phyloP scores from a whole-genome alignment of 1,140 invertebrate species.

The Sminthurinus signatus region DNA sequence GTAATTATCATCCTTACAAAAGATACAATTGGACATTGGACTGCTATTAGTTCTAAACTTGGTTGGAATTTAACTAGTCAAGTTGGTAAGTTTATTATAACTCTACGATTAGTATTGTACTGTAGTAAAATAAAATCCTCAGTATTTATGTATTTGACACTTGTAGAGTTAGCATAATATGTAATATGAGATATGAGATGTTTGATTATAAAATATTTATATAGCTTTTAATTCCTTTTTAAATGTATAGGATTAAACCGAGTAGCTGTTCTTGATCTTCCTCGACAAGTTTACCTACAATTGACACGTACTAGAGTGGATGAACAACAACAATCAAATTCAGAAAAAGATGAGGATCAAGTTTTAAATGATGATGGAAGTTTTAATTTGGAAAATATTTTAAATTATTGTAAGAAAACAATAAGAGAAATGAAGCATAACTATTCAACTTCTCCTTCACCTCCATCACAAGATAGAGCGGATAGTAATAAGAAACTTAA shows the following conservation, averaged over 20 bases:
- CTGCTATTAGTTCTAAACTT: conserved; percentile 16
- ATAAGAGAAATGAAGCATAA: background rate
- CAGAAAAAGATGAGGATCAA: background rate
- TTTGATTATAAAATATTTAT: background rate
- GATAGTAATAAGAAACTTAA: background rate
- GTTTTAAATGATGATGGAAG: background rate
- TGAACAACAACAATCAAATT: no score
- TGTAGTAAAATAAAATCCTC: background rate
- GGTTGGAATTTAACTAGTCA: conserved; percentile 11
- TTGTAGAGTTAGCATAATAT: background rate
- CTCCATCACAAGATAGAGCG: background rate
- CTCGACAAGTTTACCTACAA: no score
- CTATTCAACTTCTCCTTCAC: background rate
- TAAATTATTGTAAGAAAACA: background rate
- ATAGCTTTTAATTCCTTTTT: background rate
- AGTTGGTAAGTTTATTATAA: conserved; percentile 2
- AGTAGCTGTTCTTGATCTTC: no score
- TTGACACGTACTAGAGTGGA: no score
- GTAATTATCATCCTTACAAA: conserved; percentile 19
- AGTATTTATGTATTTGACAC: background rate
- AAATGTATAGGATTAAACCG: background rate
- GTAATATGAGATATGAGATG: background rate
- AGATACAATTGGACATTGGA: conserved; percentile 17
- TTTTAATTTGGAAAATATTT: background rate
- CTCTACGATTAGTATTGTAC: background rate